These are phyloP conservation scores for Eristalinus sepulchralis DNA, from an alignment of 2,888 invertebrate genomes.

Conservation along the genomic window DNA sequence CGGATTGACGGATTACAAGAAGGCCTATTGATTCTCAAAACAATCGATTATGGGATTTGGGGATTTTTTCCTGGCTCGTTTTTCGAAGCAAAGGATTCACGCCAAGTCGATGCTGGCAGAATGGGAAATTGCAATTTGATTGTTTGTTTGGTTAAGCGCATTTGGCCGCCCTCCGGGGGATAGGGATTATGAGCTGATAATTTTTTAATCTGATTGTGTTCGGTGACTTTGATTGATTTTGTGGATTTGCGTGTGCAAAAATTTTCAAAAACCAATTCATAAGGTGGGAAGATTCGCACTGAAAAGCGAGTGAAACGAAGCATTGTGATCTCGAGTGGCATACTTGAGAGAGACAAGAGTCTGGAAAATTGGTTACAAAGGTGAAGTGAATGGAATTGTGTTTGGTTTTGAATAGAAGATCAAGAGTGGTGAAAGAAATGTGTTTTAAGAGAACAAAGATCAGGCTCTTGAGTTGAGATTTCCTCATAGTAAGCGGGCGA, in stretches of 20 bases:
- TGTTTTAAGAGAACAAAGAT: neutral
- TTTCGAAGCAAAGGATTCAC: neutral
- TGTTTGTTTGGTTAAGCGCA: conserved; percentile 66
- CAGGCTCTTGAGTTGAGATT: too few relatives aligned
- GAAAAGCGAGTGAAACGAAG: neutral
- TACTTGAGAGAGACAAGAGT: conserved; percentile 10
- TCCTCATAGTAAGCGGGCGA: too few relatives aligned
- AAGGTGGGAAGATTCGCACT: conserved; percentile 42
- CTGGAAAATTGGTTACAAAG: neutral
- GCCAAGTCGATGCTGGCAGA: conserved; percentile 13
- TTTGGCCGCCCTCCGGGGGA: conserved; percentile 34
- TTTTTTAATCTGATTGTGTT: conserved; percentile 64
- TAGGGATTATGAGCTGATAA: conserved; percentile 67
- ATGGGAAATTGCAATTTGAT: conserved; percentile 67
- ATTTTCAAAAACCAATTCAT: conserved; percentile 10
- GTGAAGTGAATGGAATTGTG: neutral
- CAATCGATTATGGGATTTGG: conserved; percentile 68
- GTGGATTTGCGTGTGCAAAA: conserved; percentile 43
- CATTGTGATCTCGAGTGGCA: conserved; percentile 42
- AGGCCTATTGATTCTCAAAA: conserved; percentile 30
- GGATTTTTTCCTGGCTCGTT: conserved; percentile 13
- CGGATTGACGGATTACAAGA: conserved; percentile 68
- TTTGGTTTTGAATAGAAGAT: neutral
- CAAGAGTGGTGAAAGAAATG: neutral
- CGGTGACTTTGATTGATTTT: conserved; percentile 63